Conservation (phyloP, 2,797 vertebrate species). For the Sebastes kiyomatsui region DNA sequence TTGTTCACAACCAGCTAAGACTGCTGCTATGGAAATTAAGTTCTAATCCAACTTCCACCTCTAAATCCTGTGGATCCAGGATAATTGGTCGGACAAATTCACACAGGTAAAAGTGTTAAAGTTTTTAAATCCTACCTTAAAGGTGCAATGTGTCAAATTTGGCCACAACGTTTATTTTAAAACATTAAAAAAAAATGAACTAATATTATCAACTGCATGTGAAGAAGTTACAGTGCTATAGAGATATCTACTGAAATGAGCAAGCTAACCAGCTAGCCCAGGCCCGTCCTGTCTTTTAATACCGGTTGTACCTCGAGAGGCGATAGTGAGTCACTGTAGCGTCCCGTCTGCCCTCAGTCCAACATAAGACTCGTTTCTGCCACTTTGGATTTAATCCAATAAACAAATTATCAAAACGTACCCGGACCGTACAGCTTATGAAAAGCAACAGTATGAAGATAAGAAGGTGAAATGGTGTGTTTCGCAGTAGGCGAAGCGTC, state of each 20-base stretch:
- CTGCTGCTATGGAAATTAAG: neutral
- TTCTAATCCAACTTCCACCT: neutral
- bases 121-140: neutral
- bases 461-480: neutral
- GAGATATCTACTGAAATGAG: no score
- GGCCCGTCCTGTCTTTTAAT: no score
- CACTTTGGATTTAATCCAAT: neutral
- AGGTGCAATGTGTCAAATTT: no score
- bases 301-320: no score
- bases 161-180: no score
- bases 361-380: neutral
- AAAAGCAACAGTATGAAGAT: neutral
- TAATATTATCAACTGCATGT: no score
- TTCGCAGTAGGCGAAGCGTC: neutral
- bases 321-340: no score
- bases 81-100: neutral
- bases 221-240: no score
- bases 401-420: neutral
- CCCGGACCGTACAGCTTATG: neutral
- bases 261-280: no score
- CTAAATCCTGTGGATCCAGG: neutral
- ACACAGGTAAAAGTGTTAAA: neutral
- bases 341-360: no score
- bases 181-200: no score
- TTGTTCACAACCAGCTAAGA: neutral